These are phyloP conservation scores for Erythrocebus patas DNA, from an alignment of 2,113 vertebrate species.

Conservation along the genomic window DNA sequence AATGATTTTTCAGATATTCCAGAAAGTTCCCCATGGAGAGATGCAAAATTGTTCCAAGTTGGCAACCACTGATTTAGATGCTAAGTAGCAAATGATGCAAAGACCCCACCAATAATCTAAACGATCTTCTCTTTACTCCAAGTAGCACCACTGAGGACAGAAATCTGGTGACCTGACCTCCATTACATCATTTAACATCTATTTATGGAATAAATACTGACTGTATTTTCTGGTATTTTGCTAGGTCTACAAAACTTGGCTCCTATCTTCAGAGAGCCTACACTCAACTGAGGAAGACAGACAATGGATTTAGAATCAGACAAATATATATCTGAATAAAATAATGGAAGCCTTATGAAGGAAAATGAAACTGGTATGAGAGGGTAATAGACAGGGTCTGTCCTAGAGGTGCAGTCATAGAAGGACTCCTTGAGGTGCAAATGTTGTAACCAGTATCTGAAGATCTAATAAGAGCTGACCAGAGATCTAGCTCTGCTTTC, in stretches of 20 bases:
- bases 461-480: background rate
- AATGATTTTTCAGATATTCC: background rate
- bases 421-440: background rate
- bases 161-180: background rate
- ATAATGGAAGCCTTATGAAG: background rate
- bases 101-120: background rate
- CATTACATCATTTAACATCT: background rate
- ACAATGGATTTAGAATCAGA: background rate
- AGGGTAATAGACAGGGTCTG: background rate
- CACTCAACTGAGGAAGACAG: background rate
- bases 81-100: background rate
- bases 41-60: background rate
- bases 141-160: background rate
- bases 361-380: background rate
- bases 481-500: background rate
- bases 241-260: background rate
- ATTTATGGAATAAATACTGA: background rate
- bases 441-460: background rate
- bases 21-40: background rate
- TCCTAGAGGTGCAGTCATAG: background rate
- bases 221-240: background rate
- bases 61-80: background rate
- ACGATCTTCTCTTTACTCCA: background rate
- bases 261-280: background rate
- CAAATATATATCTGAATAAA: background rate